Conservation (phyloP, 2,797 vertebrate genomes). For the Tangara arthus region DNA sequence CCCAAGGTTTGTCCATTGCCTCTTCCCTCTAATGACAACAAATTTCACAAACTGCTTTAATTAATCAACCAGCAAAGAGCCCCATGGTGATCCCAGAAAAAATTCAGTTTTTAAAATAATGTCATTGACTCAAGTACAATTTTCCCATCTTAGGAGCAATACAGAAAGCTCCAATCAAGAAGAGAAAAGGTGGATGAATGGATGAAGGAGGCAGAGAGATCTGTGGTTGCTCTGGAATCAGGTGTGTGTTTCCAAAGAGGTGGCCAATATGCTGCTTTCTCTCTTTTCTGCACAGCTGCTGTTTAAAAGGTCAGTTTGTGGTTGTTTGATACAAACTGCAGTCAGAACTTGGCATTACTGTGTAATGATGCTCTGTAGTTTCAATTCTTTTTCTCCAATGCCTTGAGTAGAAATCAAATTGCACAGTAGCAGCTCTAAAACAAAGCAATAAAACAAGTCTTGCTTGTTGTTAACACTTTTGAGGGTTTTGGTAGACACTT, state of each 20-base stretch:
- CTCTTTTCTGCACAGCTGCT: not conserved
- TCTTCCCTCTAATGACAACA: not conserved
- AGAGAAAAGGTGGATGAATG: conserved; percentile 54
- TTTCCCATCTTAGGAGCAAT: conserved; percentile 60
- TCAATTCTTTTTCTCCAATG: not conserved
- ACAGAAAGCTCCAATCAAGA: conserved; percentile 63
- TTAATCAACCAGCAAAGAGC: not conserved
- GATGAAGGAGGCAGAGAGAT: conserved; percentile 67
- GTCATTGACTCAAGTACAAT: not conserved
- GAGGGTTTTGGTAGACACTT: not conserved
- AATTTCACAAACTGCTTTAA: not conserved
- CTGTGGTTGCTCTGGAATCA: conserved; percentile 53
- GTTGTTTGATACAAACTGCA: not conserved
- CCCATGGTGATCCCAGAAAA: not conserved
- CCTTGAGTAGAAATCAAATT: not conserved
- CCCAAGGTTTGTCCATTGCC: not conserved
- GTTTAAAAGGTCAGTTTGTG: not conserved
- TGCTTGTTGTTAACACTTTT: not conserved
- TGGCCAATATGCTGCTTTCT: not conserved
- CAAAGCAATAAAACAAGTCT: not conserved
- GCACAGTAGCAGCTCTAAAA: not conserved
- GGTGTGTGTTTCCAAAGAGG: conserved; percentile 54
- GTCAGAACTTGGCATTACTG: not conserved
- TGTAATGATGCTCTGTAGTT: not conserved
- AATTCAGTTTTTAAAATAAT: not conserved